Evolutionary conservation across 2,888 invertebrate species (phyloP).

Genomic region (Chrysotoxum bicinctum): DNA sequence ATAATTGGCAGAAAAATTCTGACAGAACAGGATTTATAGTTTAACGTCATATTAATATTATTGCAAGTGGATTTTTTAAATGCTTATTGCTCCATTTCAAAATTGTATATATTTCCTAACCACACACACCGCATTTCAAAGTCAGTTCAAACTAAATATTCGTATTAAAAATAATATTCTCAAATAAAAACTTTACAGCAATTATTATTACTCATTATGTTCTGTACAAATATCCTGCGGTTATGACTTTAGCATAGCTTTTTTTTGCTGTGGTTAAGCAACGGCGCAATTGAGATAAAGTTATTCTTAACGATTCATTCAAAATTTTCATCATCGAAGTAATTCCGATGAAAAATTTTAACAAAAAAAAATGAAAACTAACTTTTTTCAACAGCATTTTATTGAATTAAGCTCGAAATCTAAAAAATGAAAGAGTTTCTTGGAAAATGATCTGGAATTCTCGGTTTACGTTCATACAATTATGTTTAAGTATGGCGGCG

Average conservation of each 20-base stretch:
- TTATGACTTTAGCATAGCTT: conserved; percentile 17
- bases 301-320: neutral
- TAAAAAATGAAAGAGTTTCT: too few species aligned
- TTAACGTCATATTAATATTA: neutral
- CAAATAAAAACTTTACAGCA: conserved; percentile 9
- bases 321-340: neutral
- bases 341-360: neutral
- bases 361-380: neutral
- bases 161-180: neutral
- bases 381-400: too few species aligned
- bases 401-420: too few species aligned
- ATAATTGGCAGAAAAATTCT: neutral
- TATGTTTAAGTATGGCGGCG: too few species aligned
- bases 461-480: too few species aligned
- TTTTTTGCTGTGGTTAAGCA: conserved; percentile 1
- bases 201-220: conserved; percentile 27
- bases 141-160: neutral
- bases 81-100: neutral
- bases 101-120: neutral
- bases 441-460: too few species aligned
- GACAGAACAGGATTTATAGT: neutral
- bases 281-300: neutral
- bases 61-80: neutral
- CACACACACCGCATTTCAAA: neutral
- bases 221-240: conserved; percentile 37